Evolutionary conservation across 2,888 invertebrate genomes (phyloP), one percentile per base, ranked within the genome.

Genomic region (Mesorhabditis sp.): DNA sequence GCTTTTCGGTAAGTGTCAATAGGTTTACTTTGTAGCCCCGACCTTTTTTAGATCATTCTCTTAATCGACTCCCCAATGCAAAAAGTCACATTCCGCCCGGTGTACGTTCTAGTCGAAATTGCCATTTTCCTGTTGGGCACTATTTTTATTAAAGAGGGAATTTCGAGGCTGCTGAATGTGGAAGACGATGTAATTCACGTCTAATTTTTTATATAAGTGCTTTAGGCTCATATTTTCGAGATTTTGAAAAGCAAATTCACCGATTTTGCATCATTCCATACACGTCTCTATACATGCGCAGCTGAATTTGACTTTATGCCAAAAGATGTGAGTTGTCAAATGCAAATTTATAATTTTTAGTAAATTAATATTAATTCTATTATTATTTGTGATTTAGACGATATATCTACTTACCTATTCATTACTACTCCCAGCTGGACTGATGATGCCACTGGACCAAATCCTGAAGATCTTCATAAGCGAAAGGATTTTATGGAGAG

Each of bases 231-330:
- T 82, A 89, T 93, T 4, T 90, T 90, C 86, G 91, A 92, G 72
- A 89, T 93, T 28, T 86, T 92, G 4, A 88, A 87, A 67, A 89
- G 92, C 0, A 93, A 93, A 85, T 89, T 93, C 68, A 89, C 89
- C 0, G 86, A 88, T 76, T 91, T 89, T 82, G 90, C 89, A 79
- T 91, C 89, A 76, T 93, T 93, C 82, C 92, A 93, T 82, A 91
- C 92, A 0, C 86, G 91, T 83, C 86, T 93, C 3, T 93, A 92
- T 81, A 92, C 92, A 0, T 92, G 92, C 85, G 90, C 91, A 0
- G 88, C 89, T 0, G 92, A 92, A 71, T 93, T 92, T 83, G 91
- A 91, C 82, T 92, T 91, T 82, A 84, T 92, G 64, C 90, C 90
- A 0, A 85, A 87, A 66, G 88, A 87, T 42, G 88, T 80, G 45